Percentiles rank a stretch among this genome's conserved stretches.
Conservation (phyloP, 2,797 vertebrate species). For the Coranthus polyacanthus region DNA sequence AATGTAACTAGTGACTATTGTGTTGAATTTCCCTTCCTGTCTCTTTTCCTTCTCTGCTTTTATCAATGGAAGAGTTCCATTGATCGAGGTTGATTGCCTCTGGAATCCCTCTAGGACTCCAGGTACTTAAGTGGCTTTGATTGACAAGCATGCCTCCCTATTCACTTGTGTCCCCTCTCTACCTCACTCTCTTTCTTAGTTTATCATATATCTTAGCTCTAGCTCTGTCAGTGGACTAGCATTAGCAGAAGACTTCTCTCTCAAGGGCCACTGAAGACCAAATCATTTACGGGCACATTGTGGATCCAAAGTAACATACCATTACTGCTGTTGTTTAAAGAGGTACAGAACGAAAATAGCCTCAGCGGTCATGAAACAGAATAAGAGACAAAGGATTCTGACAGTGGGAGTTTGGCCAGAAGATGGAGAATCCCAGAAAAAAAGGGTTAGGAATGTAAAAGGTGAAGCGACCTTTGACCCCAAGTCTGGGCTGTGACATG, state of each 20-base stretch:
- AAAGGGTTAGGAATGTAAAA: conserved; percentile 77
- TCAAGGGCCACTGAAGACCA: conserved; percentile 3
- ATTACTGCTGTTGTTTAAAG: conserved; percentile 7
- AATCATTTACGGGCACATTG: conserved; percentile 25
- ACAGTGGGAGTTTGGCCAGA: conserved; percentile 9
- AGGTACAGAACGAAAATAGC: conserved; percentile 18
- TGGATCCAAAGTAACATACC: conserved; percentile 3
- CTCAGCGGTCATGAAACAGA: conserved; percentile 2
- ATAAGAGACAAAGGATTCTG: background rate
- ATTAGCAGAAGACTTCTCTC: background rate
- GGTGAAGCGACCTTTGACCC: conserved; percentile 78
- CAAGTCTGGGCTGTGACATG: conserved; percentile 48
- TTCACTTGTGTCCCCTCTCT: conserved; percentile 28
- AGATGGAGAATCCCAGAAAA: conserved; percentile 28
- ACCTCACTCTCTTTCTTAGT: background rate
- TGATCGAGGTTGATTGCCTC: conserved; percentile 67
- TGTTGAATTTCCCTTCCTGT: conserved; percentile 13
- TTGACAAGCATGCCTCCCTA: conserved; percentile 59
- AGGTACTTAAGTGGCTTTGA: conserved; percentile 70
- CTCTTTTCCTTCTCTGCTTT: conserved; percentile 41
- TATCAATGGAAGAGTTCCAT: conserved; percentile 74
- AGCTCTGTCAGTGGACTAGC: conserved; percentile 6
- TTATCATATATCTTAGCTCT: conserved; percentile 17
- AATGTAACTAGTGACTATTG: conserved; percentile 8
- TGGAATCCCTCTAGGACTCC: conserved; percentile 64